Evolutionary conservation across 2,113 vertebrate genomes (phyloP).

Genomic region (Smithornis capensis): DNA sequence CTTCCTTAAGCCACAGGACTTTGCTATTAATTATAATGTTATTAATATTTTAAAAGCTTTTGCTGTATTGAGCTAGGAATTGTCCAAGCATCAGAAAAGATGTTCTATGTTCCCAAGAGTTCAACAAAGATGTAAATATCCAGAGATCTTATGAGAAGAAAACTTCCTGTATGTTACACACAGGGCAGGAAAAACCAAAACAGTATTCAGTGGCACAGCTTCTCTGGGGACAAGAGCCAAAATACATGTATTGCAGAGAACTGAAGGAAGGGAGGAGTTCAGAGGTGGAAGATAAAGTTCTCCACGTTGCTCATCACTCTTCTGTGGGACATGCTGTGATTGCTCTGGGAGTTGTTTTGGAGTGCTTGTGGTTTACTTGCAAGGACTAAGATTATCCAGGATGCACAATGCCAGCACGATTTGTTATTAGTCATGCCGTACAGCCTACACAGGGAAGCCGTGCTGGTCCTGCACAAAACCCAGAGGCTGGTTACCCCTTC

Average conservation of each 20-base stretch:
- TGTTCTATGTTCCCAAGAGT: neutral
- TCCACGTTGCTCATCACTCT: neutral
- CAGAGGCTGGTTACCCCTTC: neutral
- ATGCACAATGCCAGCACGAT: neutral
- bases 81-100: neutral
- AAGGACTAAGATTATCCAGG: neutral
- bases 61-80: neutral
- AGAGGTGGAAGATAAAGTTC: neutral
- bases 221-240: neutral
- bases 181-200: neutral
- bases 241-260: neutral
- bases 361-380: neutral
- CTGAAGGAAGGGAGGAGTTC: neutral
- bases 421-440: neutral
- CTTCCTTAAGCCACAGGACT: neutral
- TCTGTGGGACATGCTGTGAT: neutral
- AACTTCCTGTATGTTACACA: neutral
- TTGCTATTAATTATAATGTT: neutral
- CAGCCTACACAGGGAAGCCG: rapidly evolving
- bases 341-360: neutral
- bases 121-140: neutral
- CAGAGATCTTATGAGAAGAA: neutral
- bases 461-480: neutral
- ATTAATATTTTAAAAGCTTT: neutral
- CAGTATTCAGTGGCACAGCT: neutral